Evolutionary conservation across 2,888 invertebrate genomes (phyloP), one percentile per base, ranked within the genome.

Genomic region (Chloroclystis v-ata): DNA sequence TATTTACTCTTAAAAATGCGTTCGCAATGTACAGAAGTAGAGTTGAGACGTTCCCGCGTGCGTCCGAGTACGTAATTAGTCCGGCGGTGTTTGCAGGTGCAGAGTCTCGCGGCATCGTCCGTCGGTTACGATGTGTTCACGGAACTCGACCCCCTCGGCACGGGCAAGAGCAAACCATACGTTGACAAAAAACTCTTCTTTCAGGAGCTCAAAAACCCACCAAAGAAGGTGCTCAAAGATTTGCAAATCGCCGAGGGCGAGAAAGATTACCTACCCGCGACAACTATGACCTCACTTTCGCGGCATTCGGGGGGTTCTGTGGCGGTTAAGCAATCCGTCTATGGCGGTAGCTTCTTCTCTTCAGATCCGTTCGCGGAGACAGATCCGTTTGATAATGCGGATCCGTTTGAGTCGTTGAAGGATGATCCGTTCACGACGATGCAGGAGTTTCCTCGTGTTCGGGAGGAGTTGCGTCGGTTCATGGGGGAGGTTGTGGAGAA

Each of bases 181-280:
- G 92, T 97, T 73, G 97, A 97, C 90, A 96, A 96, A 89, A 97
- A 97, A 90, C 95, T 96, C 88, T 97, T 97, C 90, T 97, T 97
- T 90, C 95, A 96, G 89, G 96, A 97, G 82, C 90, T 97, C 72
- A 97, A 97, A 89, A 96, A 97, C 86, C 97, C 97, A 63, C 96
- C 96, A 65, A 96, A 96, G 89, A 96, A 95, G 88, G 94, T 95
- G 56, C 91, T 97, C 66, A 96, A 96, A 89, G 97, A 97, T 83
- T 89, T 97, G 60, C 79, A 79, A 63, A 74, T 81, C 58, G 64
- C 76, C 60, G 81, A 82, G 59, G 66, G 78, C 64, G 78, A 77
- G 47, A 76, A 72, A 61, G 74, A 77, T 35, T 82, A 82, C 73
- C 80, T 80, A 57, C 72, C 81, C 59, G 71, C 87, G 55, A 87